These are phyloP conservation scores for Anthoscopus minutus DNA, from an alignment of 2,113 vertebrate genomes.

Conservation along the genomic window DNA sequence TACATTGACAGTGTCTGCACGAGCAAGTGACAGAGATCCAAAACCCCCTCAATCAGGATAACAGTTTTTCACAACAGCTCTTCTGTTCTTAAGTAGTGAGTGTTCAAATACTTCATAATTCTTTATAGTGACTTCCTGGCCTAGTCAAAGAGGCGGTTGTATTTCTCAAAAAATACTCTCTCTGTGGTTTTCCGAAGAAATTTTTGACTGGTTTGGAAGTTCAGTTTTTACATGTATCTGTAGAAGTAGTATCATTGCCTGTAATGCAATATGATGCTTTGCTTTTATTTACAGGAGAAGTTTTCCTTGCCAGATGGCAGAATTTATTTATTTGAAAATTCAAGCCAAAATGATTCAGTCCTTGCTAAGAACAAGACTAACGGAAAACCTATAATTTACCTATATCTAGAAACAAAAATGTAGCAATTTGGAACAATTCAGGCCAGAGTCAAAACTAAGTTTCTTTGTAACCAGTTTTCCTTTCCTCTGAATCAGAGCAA, in stretches of 20 bases:
- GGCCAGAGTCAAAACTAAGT: background rate
- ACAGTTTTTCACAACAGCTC: background rate
- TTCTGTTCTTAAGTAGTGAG: background rate
- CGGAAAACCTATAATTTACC: background rate
- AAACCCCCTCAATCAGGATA: background rate
- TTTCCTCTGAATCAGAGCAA: background rate
- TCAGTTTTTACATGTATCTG: background rate
- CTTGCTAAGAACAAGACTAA: background rate
- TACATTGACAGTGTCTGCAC: rapidly evolving
- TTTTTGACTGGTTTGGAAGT: background rate
- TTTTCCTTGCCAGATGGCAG: background rate
- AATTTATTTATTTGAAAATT: background rate
- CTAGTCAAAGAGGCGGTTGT: background rate
- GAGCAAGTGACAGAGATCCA: background rate
- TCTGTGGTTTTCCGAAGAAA: constrained; percentile 2
- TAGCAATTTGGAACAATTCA: background rate
- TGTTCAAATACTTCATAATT: background rate
- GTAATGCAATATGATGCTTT: background rate
- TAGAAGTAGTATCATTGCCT: background rate
- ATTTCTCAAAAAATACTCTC: background rate
- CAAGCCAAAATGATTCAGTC: background rate
- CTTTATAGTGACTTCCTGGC: background rate
- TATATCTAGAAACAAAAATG: background rate
- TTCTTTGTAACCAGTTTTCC: background rate
- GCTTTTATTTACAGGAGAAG: background rate